Evolutionary conservation across 2,888 invertebrate genomes (phyloP), one percentile per base, ranked within the genome.

Genomic region (Zaprionus lineosus): DNA sequence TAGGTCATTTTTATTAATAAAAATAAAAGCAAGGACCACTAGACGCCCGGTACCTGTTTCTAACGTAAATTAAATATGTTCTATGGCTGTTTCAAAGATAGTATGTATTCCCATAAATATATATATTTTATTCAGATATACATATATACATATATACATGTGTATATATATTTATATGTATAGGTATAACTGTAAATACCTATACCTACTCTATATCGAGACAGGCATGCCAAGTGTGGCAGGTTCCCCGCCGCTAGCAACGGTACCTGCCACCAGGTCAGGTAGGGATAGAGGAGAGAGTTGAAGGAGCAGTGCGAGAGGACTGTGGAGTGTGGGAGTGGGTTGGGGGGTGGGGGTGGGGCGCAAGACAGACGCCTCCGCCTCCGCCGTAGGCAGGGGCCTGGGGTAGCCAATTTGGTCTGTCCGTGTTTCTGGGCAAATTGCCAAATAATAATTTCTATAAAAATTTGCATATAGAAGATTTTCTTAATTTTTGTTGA

Each of bases 1-100:
- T 79, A 77, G 84, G 84, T 84, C 82, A 85, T 69, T 71, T 85
- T 82, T 84, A 79, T 71, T 61, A 75, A 79, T 75, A 79, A 55
- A 9, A 41, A 43, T 15, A 55, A 50, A 9, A 48, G 8, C 43
- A 43, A 11, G 15, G 44, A 11, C 47, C 9, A 44, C 43, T 21
- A 11, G 40, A 31, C 39, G 40, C 56, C 44, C 26, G 3, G 24
- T 37, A 41, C 41, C 48, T 50, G 61, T 66, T 62, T 66, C 60
- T 72, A 68, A 68, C 55, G 68, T 60, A 61, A 61, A 62, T 71
- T 73, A 53, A 61, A 63, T 74, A 58, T 60, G 69, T 61, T 62
- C 73, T n/a, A n/a, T n/a, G n/a, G n/a, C n/a, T n/a, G n/a, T n/a
- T n/a, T n/a, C n/a, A n/a, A n/a, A n/a, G n/a, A n/a, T n/a, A n/a